Base-by-base conservation (phyloP, 1,140 invertebrate species). In the Bombus difficillimus region DNA sequence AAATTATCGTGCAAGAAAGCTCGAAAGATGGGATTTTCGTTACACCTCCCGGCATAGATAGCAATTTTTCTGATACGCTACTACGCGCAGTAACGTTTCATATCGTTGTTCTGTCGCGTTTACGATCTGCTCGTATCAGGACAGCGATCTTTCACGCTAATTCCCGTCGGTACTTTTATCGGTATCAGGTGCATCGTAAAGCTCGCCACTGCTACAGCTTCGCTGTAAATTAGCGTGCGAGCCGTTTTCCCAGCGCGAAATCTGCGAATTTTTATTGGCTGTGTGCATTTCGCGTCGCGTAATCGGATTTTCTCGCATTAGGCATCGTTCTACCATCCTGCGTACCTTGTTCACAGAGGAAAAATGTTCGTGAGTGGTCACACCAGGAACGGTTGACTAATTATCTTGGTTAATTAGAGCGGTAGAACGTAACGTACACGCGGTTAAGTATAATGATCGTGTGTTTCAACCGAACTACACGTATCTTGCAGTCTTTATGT, bases 131-230 rank as follows among this genome's bases (percentile, higher is more conserved):
- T 28, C 9, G 34, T 62, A 77, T 77, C 75, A 32, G 37, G 28
- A 5, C 28, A 28, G 39, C 59, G 59, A 78, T 78, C 75, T 78
- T 78, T 41, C 75, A 78, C 75, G 75, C 37, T 78, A 62, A 78
- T 78, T 78, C 75, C 75, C 59, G 37, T 22, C 59, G 37, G 59
- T 64, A 66, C 59, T 64, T 78, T 78, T 78, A 77, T 77, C 75
- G 59, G 75, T 78, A 78, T 78, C 75, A 78, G 75, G 37, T 78
- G 57, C 57, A n/a, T 37, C 75, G 59, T 78, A 78, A 78, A 77
- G 15, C 75, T 39, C 53, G 13, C 32, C 53, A 13, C 28, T 6
- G 57, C 22, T 34, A 28, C 37, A 78, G 59, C 37, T n/a, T 41
- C 75, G 75, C 5, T 66, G 37, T 78, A 64, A 78, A 78, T 78